Conservation (phyloP, 2,797 vertebrate genomes). For the Enteromius argenteus region DNA sequence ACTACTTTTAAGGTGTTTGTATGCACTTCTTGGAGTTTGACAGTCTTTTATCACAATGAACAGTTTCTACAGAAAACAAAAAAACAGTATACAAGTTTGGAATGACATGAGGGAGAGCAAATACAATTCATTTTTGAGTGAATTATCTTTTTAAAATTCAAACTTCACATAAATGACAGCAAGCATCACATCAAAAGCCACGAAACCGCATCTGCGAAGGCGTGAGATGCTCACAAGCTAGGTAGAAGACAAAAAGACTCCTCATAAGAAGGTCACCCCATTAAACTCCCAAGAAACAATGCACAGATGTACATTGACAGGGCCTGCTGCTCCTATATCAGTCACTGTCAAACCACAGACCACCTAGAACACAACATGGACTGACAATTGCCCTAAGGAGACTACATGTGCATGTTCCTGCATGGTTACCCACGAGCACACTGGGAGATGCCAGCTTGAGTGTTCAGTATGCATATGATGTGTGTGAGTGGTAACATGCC, state of each 20-base stretch:
- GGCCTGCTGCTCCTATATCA: constrained; percentile 27
- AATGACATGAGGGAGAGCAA: background rate
- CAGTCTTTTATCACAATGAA: background rate
- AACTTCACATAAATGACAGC: constrained; percentile 6
- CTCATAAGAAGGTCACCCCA: background rate
- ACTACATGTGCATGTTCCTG: constrained; percentile 7
- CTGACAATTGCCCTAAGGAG: constrained; percentile 41
- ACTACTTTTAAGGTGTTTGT: background rate
- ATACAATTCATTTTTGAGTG: background rate
- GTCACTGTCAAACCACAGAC: constrained; percentile 46
- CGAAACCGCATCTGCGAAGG: background rate
- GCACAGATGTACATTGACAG: constrained; percentile 22
- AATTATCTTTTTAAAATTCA: background rate
- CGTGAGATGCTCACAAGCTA: background rate
- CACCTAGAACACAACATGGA: constrained; percentile 26
- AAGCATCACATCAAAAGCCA: background rate
- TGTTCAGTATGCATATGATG: constrained; percentile 31
- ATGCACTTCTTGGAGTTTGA: background rate
- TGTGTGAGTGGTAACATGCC: constrained; percentile 38
- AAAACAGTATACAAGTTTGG: background rate
- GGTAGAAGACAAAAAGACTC: background rate
- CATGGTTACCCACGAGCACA: constrained; percentile 22
- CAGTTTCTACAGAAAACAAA: background rate
- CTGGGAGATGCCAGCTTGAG: constrained; percentile 30
- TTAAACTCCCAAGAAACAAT: constrained; percentile 13